Conservation (phyloP, 1,140 invertebrate genomes). For the Leguminivora glycinivorella region DNA sequence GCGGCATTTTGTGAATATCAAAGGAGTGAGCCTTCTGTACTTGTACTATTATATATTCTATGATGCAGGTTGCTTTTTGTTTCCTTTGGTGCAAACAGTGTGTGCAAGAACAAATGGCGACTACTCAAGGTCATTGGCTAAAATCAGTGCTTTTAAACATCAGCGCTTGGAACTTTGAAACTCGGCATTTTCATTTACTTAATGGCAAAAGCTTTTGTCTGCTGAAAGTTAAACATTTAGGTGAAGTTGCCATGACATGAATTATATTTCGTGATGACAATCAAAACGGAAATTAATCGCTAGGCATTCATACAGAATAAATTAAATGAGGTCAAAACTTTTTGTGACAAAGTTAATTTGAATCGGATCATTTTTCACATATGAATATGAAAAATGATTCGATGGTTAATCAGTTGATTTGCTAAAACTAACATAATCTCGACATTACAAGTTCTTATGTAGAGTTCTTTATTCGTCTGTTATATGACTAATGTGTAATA, state of each 20-base stretch:
- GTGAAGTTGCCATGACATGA: slow-evolving; percentile 2
- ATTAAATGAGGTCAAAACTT: not conserved
- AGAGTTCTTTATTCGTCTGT: not conserved
- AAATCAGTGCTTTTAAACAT: not conserved
- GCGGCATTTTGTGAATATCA: no score
- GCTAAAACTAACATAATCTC: no score
- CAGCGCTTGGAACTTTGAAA: slow-evolving; percentile 14
- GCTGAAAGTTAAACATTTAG: slow-evolving; percentile 16
- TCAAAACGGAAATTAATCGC: slow-evolving; percentile 23
- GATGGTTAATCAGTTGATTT: no score
- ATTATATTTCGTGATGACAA: not conserved
- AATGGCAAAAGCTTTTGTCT: slow-evolving; percentile 24
- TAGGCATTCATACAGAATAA: not conserved
- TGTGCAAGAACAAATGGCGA: not conserved
- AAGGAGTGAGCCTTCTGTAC: no score
- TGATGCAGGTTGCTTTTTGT: not conserved
- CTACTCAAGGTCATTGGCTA: not conserved
- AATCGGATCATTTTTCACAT: not conserved
- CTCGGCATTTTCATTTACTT: slow-evolving; percentile 24
- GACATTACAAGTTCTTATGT: no score
- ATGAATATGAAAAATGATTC: no score
- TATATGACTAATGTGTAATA: not conserved
- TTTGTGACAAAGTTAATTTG: not conserved
- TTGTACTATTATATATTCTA: no score
- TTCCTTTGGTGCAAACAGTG: not conserved